phyloP scores from a whole-genome alignment of 2,888 invertebrate genomes.

The Oxyteleia sp. region DNA sequence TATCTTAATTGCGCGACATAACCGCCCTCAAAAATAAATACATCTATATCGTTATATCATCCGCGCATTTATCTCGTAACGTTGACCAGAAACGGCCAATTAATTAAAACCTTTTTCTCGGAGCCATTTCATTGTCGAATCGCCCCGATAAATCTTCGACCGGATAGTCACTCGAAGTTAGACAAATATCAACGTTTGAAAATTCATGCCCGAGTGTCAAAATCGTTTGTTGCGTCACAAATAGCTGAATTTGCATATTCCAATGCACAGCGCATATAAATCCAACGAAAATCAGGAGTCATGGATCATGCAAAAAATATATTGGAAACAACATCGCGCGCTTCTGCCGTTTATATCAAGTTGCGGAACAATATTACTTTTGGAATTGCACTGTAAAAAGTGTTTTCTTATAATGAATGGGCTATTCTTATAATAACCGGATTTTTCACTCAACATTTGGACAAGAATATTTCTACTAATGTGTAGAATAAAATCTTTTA shows the following conservation, averaged over 20 bases:
- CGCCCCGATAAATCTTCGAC: slow-evolving; percentile 45
- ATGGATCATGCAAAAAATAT: slow-evolving; percentile 65
- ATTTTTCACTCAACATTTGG: no score
- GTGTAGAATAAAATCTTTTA: no score
- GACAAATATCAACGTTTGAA: slow-evolving; percentile 66
- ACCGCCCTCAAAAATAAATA: slow-evolving; percentile 46
- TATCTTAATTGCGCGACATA: slow-evolving; percentile 61
- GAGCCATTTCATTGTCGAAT: slow-evolving; percentile 48
- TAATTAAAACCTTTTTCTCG: slow-evolving; percentile 59
- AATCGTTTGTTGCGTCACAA: slow-evolving; percentile 66
- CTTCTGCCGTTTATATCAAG: slow-evolving; percentile 36
- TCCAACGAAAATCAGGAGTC: slow-evolving; percentile 47
- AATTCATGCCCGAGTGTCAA: slow-evolving; percentile 61
- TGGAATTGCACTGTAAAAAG: slow-evolving; percentile 26
- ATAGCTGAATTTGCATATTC: slow-evolving; percentile 69
- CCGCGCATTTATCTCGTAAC: slow-evolving; percentile 44
- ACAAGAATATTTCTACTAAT: no score
- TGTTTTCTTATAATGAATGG: no score
- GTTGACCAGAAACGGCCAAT: slow-evolving; percentile 46
- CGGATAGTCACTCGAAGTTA: slow-evolving; percentile 57
- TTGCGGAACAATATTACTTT: slow-evolving; percentile 52
- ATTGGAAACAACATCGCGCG: slow-evolving; percentile 45
- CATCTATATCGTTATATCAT: slow-evolving; percentile 47
- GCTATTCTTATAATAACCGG: no score
- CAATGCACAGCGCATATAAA: slow-evolving; percentile 60